Evolutionary conservation across 2,888 invertebrate species (phyloP), one percentile per base, ranked within the genome.

Genomic region (Tenthredo mesomela): DNA sequence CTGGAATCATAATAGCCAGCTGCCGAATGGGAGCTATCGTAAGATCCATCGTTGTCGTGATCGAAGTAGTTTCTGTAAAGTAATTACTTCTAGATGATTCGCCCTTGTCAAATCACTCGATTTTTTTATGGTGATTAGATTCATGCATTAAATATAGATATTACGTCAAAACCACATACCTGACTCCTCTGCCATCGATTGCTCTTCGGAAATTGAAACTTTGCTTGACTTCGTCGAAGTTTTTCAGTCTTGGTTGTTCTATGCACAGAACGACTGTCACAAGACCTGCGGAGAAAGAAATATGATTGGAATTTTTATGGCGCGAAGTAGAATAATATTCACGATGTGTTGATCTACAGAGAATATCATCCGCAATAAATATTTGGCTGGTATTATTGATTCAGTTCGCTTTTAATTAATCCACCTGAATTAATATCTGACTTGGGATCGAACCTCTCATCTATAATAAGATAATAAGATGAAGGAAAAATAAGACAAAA

Each of bases 161-260:
- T 40, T 1, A 29, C 40, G 21, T n/a, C 25, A 70, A 70, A 40
- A 84, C 84, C 18, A 54, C 33, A 75, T 87, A 93, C 93, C 92
- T 92, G 88, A 92, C 93, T 87, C 93, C 90, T 82, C 89, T 91
- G 65, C 93, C 93, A 85, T 93, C 93, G 88, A 93, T 91, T 71
- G 92, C 93, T 86, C 93, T 89, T 85, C 93, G 91, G 77, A 90
- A 87, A 84, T 92, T 89, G 86, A 89, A 89, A 83, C 90, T 92
- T 84, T 89, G 89, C 86, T 86, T 89, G 80, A 89, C 88, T 86
- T 90, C 88, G 84, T 89, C 91, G 58, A 89, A 86, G 33, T 86
- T 85, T 86, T 88, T 89, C 78, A 89, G 88, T 87, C 90, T 89
- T 73, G 84, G 87, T 86, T 87, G 87, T 84, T 89, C 84, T 88